Percentiles rank a stretch among this genome's conserved stretches.
Conservation (phyloP, 2,113 vertebrate genomes). For the Sinocyclocheilus anshuiensis region DNA sequence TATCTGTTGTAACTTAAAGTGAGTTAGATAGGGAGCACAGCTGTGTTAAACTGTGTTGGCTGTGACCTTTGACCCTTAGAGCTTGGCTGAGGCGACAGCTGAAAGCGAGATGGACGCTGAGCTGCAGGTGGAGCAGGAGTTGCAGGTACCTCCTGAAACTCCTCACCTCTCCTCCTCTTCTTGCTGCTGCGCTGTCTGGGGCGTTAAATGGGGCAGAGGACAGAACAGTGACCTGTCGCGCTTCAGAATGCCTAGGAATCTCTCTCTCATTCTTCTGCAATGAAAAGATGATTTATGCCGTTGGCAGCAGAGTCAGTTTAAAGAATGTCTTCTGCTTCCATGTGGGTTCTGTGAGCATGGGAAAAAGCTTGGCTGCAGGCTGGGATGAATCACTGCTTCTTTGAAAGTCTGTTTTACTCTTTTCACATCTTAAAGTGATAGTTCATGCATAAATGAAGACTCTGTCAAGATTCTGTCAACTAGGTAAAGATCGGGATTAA, state of each 20-base stretch:
- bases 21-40: not conserved
- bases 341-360: not conserved
- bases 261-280: not conserved
- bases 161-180: slow-evolving; percentile 8
- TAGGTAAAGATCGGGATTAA: not conserved
- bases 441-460: not conserved
- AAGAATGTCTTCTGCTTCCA: not conserved
- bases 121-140: slow-evolving; percentile 74
- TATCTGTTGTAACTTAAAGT: not conserved
- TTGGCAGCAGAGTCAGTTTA: not conserved
- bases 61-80: slow-evolving; percentile 57
- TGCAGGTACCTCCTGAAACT: slow-evolving; percentile 71
- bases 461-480: not conserved
- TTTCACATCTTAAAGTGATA: not conserved
- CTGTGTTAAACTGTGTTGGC: slow-evolving; percentile 34
- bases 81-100: slow-evolving; percentile 58
- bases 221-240: not conserved
- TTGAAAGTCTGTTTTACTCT: not conserved
- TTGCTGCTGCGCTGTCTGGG: not conserved
- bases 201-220: slow-evolving; percentile 16
- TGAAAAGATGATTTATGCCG: not conserved
- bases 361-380: not conserved
- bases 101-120: slow-evolving; percentile 69
- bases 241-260: not conserved
- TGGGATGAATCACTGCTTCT: not conserved